Conservation (phyloP, 2,113 vertebrate genomes). For the Amblyornis subalaris region DNA sequence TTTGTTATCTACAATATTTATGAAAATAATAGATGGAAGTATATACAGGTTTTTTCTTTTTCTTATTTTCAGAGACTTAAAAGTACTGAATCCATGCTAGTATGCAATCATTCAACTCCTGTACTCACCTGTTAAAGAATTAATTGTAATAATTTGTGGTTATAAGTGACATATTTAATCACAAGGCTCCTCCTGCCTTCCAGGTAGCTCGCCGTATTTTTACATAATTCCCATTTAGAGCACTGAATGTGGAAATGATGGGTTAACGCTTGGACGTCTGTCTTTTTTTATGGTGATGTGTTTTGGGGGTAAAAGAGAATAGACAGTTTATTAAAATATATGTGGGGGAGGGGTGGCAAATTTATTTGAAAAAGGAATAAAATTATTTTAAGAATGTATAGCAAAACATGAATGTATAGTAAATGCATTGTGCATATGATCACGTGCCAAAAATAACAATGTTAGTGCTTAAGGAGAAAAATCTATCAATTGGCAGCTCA, state of each 20-base stretch:
- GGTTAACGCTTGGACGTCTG: accelerated
- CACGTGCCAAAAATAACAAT: neutral
- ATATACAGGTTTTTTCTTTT: neutral
- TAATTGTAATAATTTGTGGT: neutral
- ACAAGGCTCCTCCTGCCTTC: neutral
- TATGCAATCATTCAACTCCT: neutral
- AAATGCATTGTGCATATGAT: neutral
- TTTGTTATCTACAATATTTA: neutral
- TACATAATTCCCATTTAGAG: neutral
- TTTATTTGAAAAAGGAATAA: neutral
- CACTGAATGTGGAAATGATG: neutral
- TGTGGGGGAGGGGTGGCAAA: neutral
- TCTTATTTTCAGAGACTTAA: neutral
- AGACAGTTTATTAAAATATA: neutral
- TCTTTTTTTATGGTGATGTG: neutral
- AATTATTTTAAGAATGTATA: neutral
- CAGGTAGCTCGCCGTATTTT: neutral
- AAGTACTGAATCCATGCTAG: neutral
- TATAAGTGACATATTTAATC: neutral
- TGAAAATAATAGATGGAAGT: neutral
- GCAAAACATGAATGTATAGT: too few species aligned
- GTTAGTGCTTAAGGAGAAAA: neutral
- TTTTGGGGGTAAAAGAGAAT: neutral
- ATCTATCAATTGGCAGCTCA: neutral
- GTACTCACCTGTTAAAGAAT: neutral